Evolutionary conservation across 1,140 invertebrate species (phyloP), one percentile per base, ranked within the genome.

Genomic region (Agrilus planipennis): DNA sequence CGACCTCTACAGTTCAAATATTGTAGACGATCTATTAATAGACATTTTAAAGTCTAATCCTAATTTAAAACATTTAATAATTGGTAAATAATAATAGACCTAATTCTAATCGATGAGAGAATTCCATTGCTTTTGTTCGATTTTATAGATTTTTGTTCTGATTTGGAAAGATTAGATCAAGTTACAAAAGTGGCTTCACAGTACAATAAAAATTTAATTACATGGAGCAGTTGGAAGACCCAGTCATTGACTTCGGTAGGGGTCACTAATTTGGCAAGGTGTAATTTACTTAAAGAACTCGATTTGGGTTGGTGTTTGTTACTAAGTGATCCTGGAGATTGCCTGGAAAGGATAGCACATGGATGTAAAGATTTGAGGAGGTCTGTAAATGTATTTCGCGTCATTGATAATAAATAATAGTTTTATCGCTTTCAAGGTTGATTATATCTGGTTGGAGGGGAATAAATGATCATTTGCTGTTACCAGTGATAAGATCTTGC

Each of bases 191-290:
- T 75, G 31, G 60, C 85, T 19, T 70, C 74, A 5, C 64, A 62
- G 7, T 77, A 75, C 38, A 85, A 84, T 57, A 67, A 62, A 10
- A 61, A 78, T 38, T 56, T 88, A 1, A 65, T 77, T 34, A 84
- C 81, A 1, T 69, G 89, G 37, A 88, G 91, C 59, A 77, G 88
- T 47, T 93, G 88, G 88, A 85, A 90, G 59, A 76, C 77, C 0
- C 77, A 77, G 50, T 77, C 76, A 14, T 58, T 91, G 19, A 81
- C 81, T 1, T 70, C 77, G 1, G 60, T 67, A 5, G 86, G 86
- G 4, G 69, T 90, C 1, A 60, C 68, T 44, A 71, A 75, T 9
- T 61, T 93, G 2, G 66, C 75, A 1, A 64, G 71, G n/a, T 89
- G 84, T 53, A 64, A 50, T 40, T 65, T 76, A 29, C 60, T 93